These are phyloP conservation scores for Porites rus DNA, from an alignment of 92 coral and sea anemone genomes.

Conservation along the genomic window DNA sequence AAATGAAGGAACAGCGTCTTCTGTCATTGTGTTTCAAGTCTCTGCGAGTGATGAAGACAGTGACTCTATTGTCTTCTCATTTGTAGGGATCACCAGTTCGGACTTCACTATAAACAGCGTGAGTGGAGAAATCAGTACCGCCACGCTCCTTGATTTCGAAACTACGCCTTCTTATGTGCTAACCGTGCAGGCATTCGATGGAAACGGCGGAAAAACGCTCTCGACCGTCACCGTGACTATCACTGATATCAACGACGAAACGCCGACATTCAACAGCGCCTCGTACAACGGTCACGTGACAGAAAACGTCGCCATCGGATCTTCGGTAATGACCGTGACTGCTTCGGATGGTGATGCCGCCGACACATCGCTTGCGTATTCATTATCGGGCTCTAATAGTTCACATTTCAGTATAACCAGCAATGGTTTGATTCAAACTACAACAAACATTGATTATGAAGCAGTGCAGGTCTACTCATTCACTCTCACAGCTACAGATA, in stretches of 20 bases:
- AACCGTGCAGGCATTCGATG: conserved; percentile 64
- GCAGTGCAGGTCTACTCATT: conserved; percentile 55
- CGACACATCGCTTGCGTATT: conserved; percentile 69
- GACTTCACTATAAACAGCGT: conserved; percentile 68
- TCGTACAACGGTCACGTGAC: conserved; percentile 76
- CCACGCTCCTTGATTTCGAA: conserved; percentile 54
- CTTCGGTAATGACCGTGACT: conserved; percentile 70
- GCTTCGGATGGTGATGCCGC: conserved; percentile 73
- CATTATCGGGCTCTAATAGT: conserved; percentile 64
- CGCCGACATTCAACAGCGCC: conserved; percentile 69
- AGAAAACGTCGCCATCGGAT: conserved; percentile 69
- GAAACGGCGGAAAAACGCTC: conserved; percentile 66
- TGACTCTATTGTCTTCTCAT: conserved; percentile 44
- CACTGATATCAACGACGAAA: conserved; percentile 78
- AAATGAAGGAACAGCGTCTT: conserved; percentile 49
- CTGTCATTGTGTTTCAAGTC: conserved; percentile 59
- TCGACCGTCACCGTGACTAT: conserved; percentile 58
- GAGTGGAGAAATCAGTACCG: conserved; percentile 55
- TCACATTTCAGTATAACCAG: conserved; percentile 57
- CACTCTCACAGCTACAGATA: conserved; percentile 67
- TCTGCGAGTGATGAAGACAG: conserved; percentile 71
- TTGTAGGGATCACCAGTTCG: conserved; percentile 64
- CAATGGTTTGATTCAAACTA: conserved; percentile 63
- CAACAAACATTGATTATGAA: conserved; percentile 61
- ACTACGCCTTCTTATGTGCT: conserved; percentile 58